Conservation (phyloP, 2,888 invertebrate species). For the Laothoe populi region DNA sequence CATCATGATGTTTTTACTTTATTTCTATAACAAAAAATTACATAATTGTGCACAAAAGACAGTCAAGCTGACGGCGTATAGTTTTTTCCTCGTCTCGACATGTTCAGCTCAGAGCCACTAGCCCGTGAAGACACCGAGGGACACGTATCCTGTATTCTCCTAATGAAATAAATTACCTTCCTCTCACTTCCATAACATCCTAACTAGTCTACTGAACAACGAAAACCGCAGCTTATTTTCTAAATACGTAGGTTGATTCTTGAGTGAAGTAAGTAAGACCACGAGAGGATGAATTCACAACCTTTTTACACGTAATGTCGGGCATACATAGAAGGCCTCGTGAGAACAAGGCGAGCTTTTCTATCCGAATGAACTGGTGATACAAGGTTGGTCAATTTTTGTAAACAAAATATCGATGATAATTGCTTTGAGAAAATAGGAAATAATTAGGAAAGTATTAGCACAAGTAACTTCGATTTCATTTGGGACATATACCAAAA, state of each 20-base stretch:
- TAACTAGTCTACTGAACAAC: conserved; percentile 33
- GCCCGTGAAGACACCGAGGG: conserved; percentile 80
- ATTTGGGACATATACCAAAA: too few relatives aligned
- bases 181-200: conserved; percentile 41
- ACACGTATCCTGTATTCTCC: conserved; percentile 83
- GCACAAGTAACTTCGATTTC: too few relatives aligned
- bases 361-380: conserved; percentile 19
- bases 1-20: too few relatives aligned
- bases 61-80: conserved; percentile 40
- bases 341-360: conserved; percentile 28
- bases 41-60: background rate
- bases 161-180: conserved; percentile 80
- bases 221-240: conserved; percentile 35
- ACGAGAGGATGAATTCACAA: conserved; percentile 69
- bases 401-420: too few relatives aligned
- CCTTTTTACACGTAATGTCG: conserved; percentile 56
- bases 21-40: background rate
- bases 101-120: conserved; percentile 69
- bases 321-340: conserved; percentile 34
- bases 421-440: too few relatives aligned
- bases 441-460: too few relatives aligned
- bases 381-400: background rate
- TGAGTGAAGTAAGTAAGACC: conserved; percentile 24
- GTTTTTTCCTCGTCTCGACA: conserved; percentile 77
- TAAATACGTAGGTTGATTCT: conserved; percentile 36